Base-by-base conservation (phyloP, 2,888 invertebrate genomes). In the Phanerotoma sp. region DNA sequence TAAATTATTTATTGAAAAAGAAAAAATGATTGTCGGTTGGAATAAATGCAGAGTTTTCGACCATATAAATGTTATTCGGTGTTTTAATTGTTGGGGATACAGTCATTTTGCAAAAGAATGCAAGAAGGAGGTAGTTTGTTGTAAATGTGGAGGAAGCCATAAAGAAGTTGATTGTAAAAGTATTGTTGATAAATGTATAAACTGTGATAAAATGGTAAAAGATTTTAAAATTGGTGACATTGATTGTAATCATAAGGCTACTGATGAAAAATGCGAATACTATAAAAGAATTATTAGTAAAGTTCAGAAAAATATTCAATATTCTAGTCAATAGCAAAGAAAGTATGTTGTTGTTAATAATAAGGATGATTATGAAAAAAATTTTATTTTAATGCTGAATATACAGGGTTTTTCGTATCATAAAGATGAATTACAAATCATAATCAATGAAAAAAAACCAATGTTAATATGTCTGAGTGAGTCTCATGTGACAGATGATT, bases 31-130 rank as follows among this genome's bases (percentile, higher is more conserved):
- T 16, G 4, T 37, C 4, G 37, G 37, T 9, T 37, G 37, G 37
- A 37, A 15, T 16, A 37, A 15, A 5, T 37, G 37, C 2, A 4
- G 37, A 4, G 37, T 37, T n/a, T 37, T 37, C 16, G 37, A 37
- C 9, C 16, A 10, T 15, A 16, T 37, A 4, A 37, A 16, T 16
- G 6, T 41, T 4, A 5, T n/a, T 7, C 4, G 6, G 22, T 41
- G 22, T 13, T 41, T 22, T n/a, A 22, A 21, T 11, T 61, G 56
- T 20, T 57, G 41, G 4, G 57, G 60, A 1, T 53, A 15, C 38
- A 40, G 58, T 32, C 56, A 55, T 16, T 50, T 54, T 33, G 54
- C 60, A 3, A 48, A 47, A 16, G 57, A 57, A 11, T 60, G 54
- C 32, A 47, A 20, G 13, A 55, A 53, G n/a, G 37, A 22, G 6